A percentile compares a stretch with the other conserved stretches of the same genome.
Evolutionary conservation across 2,888 invertebrate genomes (phyloP).

Genomic region (Amitus sp.): DNA sequence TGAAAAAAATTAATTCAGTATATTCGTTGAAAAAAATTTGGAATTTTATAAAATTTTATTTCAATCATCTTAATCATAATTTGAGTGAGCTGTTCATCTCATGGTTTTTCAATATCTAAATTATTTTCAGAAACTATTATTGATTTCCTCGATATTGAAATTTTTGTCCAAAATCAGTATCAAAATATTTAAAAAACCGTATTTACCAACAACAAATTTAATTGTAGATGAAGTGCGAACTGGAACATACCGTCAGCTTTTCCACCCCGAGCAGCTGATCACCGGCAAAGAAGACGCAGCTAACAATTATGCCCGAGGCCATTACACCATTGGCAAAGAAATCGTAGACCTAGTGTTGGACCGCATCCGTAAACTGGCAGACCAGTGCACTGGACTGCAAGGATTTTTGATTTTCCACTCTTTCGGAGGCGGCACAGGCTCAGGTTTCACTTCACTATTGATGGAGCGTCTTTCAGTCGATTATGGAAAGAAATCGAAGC

Average conservation of each 20-base stretch:
- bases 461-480: constrained; percentile 98
- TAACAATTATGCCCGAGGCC: constrained; percentile 97
- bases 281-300: constrained; percentile 98
- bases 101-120: too few relatives aligned
- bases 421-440: constrained; percentile 93
- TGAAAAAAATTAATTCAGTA: too few relatives aligned
- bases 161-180: too few relatives aligned
- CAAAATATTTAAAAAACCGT: too few relatives aligned
- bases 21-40: too few relatives aligned
- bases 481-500: constrained; percentile 95
- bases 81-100: too few relatives aligned
- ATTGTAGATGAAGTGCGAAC: constrained; percentile 91
- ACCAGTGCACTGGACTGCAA: constrained; percentile 92
- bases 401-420: constrained; percentile 97
- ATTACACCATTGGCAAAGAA: constrained; percentile 96
- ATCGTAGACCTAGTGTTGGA: constrained; percentile 91
- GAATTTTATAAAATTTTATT: too few relatives aligned
- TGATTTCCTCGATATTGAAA: too few relatives aligned
- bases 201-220: constrained; percentile 13
- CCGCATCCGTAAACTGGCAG: constrained; percentile 86
- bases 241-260: constrained; percentile 93
- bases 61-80: too few relatives aligned
- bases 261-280: constrained; percentile 97
- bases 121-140: too few relatives aligned
- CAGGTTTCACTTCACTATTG: constrained; percentile 95